phyloP scores from a whole-genome alignment of 1,140 invertebrate species.

The Globodera rostochiensis region DNA sequence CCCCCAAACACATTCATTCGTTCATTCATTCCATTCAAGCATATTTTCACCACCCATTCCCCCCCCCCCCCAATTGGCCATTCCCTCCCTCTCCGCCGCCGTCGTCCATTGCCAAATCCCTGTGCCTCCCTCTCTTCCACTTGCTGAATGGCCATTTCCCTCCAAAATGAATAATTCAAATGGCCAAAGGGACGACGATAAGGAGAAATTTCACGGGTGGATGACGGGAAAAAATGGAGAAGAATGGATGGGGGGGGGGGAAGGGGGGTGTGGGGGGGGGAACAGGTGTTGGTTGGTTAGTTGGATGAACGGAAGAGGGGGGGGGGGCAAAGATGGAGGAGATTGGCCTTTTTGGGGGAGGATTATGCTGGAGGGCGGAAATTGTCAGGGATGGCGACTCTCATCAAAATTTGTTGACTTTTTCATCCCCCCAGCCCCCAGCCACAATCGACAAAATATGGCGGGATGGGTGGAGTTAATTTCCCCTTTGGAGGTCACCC shows the following conservation, averaged over 20 bases:
- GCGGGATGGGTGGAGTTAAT: conserved; percentile 2
- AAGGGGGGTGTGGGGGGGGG: background rate
- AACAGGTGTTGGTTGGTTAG: background rate
- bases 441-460: conserved; percentile 3
- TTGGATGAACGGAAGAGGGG: background rate
- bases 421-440: background rate
- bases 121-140: background rate
- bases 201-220: conserved; percentile 6
- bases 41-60: background rate
- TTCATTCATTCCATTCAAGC: background rate
- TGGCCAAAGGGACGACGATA: conserved; percentile 6
- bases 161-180: conserved; percentile 17
- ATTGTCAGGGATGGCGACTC: background rate
- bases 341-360: background rate
- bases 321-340: background rate
- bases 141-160: conserved; percentile 9
- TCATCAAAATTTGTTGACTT: background rate
- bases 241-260: background rate
- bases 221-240: background rate
- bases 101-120: no score
- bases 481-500: background rate
- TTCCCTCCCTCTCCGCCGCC: background rate
- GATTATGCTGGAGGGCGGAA: background rate
- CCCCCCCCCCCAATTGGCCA: background rate
- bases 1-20: background rate